Evolutionary conservation across 2,888 invertebrate genomes (phyloP).

Genomic region (Thysanoteuthis rhombus): DNA sequence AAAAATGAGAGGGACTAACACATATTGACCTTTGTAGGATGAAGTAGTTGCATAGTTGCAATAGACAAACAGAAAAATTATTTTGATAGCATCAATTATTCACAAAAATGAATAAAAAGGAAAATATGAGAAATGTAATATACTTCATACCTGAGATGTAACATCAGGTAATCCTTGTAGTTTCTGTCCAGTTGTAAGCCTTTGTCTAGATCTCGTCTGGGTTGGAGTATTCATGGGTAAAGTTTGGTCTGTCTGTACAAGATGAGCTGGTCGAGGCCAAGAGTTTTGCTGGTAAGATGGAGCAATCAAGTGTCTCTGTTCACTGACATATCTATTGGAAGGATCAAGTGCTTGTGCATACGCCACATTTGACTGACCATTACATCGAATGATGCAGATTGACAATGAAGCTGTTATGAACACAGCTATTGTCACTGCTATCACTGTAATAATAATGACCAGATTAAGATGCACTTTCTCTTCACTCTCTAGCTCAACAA

Average conservation of each 20-base stretch:
- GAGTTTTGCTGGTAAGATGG: not conserved
- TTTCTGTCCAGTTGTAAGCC: not conserved
- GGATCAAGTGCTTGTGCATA: not conserved
- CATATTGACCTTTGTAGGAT: no score
- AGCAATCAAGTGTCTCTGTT: not conserved
- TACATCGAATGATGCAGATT: not conserved
- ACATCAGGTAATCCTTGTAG: not conserved
- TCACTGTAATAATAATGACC: not conserved
- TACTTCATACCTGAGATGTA: not conserved
- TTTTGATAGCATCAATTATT: no score
- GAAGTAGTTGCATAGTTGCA: no score
- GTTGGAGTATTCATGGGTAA: not conserved
- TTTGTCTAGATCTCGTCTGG: not conserved
- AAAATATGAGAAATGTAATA: no score
- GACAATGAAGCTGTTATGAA: not conserved
- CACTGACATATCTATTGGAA: not conserved
- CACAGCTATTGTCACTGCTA: not conserved
- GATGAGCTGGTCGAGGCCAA: not conserved
- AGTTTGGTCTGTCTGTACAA: not conserved
- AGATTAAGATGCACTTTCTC: not conserved
- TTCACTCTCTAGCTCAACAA: not conserved
- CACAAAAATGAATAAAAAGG: no score
- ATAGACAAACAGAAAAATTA: no score
- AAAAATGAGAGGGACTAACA: no score
- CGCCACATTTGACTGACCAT: not conserved